phyloP scores from a whole-genome alignment of 2,797 vertebrate species.

The Helarctos malayanus region DNA sequence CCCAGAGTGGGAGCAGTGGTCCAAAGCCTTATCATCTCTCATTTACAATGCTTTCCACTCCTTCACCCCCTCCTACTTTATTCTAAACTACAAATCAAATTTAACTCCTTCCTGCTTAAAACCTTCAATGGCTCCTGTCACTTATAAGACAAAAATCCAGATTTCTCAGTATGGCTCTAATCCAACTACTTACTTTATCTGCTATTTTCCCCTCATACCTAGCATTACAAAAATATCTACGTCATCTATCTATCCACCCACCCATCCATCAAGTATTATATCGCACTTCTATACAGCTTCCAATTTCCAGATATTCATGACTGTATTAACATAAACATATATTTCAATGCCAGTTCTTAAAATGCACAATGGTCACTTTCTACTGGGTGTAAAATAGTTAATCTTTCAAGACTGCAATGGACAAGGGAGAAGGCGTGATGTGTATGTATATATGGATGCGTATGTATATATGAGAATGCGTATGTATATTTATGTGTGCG shows the following conservation, averaged over 20 bases:
- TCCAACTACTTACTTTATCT: neutral
- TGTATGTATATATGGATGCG: too few species aligned
- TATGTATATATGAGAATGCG: neutral
- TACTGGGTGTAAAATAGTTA: neutral
- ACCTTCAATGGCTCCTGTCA: neutral
- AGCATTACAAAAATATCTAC: neutral
- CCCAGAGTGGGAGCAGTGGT: neutral
- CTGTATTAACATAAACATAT: neutral
- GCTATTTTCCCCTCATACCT: neutral
- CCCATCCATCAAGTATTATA: neutral
- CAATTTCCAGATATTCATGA: neutral
- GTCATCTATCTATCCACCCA: neutral
- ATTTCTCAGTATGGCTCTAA: neutral
- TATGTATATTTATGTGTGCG: neutral
- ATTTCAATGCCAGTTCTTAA: neutral
- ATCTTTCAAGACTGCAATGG: neutral
- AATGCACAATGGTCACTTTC: neutral
- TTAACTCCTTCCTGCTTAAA: neutral
- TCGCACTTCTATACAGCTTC: neutral
- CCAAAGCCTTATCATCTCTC: neutral
- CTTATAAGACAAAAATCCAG: neutral
- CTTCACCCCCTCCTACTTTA: neutral
- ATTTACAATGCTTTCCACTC: neutral
- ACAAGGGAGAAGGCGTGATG: neutral
- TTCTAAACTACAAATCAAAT: conserved; percentile 18